These are phyloP conservation scores for Somateria mollissima DNA, from an alignment of 2,797 vertebrate species.

Conservation along the genomic window DNA sequence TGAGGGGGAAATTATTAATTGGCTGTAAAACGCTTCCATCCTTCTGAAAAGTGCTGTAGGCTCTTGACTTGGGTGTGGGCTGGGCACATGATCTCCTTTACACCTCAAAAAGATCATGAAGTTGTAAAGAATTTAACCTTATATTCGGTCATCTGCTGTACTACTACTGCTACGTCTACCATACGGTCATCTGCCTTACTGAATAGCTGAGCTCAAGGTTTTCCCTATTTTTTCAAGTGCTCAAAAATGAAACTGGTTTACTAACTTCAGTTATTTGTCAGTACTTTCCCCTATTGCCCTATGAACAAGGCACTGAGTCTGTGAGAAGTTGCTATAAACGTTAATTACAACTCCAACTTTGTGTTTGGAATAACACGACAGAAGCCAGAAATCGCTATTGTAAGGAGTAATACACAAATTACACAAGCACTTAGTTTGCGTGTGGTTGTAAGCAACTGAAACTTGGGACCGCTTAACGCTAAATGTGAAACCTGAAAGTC, in stretches of 20 bases:
- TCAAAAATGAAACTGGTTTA: not conserved
- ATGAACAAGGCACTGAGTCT: not conserved
- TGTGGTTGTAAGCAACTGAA: not conserved
- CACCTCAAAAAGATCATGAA: not conserved
- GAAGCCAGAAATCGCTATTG: not conserved
- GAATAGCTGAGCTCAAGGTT: not conserved
- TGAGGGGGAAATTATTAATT: not conserved
- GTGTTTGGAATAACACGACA: rapidly evolving
- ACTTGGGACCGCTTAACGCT: not conserved
- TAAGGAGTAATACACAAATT: not conserved
- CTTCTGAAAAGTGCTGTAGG: not conserved
- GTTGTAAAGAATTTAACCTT: not conserved
- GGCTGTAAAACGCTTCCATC: not conserved
- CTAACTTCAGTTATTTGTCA: not conserved
- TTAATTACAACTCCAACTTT: not conserved
- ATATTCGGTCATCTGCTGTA: rapidly evolving
- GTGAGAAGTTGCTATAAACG: not conserved
- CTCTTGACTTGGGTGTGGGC: not conserved
- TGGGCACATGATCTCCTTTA: not conserved
- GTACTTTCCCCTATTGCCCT: not conserved
- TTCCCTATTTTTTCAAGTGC: not conserved
- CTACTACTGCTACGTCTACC: too few species aligned
- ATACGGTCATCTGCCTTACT: too few species aligned
- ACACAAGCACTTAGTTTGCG: not conserved
- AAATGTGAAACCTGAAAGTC: not conserved